phyloP scores from a whole-genome alignment of 1,140 invertebrate species.

The Stratiolaelaps scimitus region DNA sequence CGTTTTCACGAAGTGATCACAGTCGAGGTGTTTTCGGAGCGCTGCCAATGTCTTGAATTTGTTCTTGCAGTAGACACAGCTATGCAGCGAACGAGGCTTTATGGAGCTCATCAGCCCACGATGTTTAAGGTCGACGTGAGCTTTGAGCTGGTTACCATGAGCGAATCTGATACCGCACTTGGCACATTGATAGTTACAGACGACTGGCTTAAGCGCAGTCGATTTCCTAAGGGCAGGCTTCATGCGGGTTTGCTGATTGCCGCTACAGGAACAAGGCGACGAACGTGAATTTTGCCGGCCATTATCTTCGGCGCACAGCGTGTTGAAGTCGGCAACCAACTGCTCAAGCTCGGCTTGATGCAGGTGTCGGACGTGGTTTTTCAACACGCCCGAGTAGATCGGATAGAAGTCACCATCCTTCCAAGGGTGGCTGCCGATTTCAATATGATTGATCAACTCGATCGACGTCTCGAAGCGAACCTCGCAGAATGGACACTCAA shows the following conservation, averaged over 20 bases:
- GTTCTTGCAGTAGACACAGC: slow-evolving; percentile 19
- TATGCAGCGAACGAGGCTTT: slow-evolving; percentile 6
- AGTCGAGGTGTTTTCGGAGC: slow-evolving; percentile 19
- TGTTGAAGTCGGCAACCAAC: slow-evolving; percentile 14
- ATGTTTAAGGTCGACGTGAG: slow-evolving; percentile 22
- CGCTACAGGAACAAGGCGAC: not conserved
- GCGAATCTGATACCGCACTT: slow-evolving; percentile 17
- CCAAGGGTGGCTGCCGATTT: slow-evolving; percentile 23
- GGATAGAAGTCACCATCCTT: slow-evolving; percentile 21
- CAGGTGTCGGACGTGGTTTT: slow-evolving; percentile 3
- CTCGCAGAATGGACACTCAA: slow-evolving; percentile 21
- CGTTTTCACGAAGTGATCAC: slow-evolving; percentile 19
- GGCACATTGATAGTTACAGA: slow-evolving; percentile 22
- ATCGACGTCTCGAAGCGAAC: slow-evolving; percentile 16
- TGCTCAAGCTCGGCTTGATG: slow-evolving; percentile 22
- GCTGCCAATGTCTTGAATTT: slow-evolving; percentile 18
- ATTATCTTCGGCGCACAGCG: slow-evolving; percentile 13
- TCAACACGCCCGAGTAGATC: slow-evolving; percentile 9
- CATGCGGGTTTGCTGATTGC: not conserved
- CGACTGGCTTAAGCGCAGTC: slow-evolving; percentile 2
- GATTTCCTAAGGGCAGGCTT: slow-evolving; percentile 3
- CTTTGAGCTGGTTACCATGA: slow-evolving; percentile 15
- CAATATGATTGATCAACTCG: slow-evolving; percentile 12
- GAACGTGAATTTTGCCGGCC: no score
- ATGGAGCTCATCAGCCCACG: slow-evolving; percentile 10